Base-by-base conservation (phyloP, 2,113 vertebrate genomes). In the Scolopax mira region DNA sequence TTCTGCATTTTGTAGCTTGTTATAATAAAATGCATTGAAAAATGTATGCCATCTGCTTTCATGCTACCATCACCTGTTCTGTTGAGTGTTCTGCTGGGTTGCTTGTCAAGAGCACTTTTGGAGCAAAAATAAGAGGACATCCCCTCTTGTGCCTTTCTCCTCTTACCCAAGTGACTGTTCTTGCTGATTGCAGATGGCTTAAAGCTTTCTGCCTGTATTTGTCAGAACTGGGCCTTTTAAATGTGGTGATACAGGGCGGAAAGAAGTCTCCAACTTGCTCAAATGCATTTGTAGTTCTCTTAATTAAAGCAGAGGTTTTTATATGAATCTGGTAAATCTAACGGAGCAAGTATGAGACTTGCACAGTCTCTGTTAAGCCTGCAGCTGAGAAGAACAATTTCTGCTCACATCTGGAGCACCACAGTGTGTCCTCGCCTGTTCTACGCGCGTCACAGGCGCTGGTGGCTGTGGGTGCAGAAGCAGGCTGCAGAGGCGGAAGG, bases 401-500 rank as follows among this genome's bases (percentile, higher is more conserved):
- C 28, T 30, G 52, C 10, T 54, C 9, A 0, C 31, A 71, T 22
- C 21, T 77, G 41, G 31, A 49, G 41, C 21, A 48, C 1, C 2
- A 52, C 44, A 21, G 0, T 1, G 23, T 55, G 42, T 57, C 70
- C 18, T 24, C 54, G 18, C 52, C 39, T 88, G 13, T 83, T 88
- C 4, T 13, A 18, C 60, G 25, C 10, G 18, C 2, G n/a, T 60
- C 44, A 55, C 3, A 1, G 70, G 1, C 62, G 44, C 49, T 35
- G 35, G 18, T 70, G 37, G 58, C 64, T 78, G 54, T 49, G 55
- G 31, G 44, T 57, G 19, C 62, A 49, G 18, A 11, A 4, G 24
- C 25, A 4, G 2, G 13, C 13, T 67, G 61, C 0, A 0, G 74
- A 92, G 44, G 49, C 0, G 0, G 55, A 70, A 84, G 73, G 41